Percentiles rank a stretch among this genome's conserved stretches.
Evolutionary conservation across 2,888 invertebrate genomes (phyloP).

Genomic region (Spodoptera exigua): DNA sequence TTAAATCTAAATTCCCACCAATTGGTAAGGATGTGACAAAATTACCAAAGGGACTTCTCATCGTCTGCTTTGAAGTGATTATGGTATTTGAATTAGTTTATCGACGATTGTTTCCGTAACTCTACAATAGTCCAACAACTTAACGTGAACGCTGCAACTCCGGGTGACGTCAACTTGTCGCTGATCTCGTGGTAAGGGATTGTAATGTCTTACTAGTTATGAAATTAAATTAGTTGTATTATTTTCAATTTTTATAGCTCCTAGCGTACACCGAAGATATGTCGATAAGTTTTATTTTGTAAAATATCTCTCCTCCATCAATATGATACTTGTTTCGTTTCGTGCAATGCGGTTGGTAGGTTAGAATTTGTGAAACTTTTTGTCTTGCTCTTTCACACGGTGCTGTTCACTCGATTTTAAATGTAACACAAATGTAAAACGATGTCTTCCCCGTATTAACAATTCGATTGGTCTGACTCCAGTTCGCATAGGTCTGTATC

Average conservation of each 20-base stretch:
- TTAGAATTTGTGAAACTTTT: slow-evolving; percentile 61
- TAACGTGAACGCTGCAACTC: slow-evolving; percentile 65
- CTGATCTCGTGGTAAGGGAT: slow-evolving; percentile 90
- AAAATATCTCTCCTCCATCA: slow-evolving; percentile 88
- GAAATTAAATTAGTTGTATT: slow-evolving; percentile 89
- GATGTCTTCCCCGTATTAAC: slow-evolving; percentile 83
- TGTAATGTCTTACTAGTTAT: slow-evolving; percentile 88
- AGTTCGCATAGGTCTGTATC: slow-evolving; percentile 50
- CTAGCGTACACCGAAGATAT: slow-evolving; percentile 90
- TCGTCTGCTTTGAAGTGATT: slow-evolving; percentile 60
- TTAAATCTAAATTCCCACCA: slow-evolving; percentile 85
- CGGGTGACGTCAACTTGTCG: slow-evolving; percentile 83
- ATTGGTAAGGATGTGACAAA: slow-evolving; percentile 79
- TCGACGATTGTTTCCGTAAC: slow-evolving; percentile 46
- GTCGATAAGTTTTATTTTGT: slow-evolving; percentile 89
- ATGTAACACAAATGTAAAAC: slow-evolving; percentile 66
- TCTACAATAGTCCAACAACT: slow-evolving; percentile 31
- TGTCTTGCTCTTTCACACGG: slow-evolving; percentile 68
- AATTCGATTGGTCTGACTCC: slow-evolving; percentile 69
- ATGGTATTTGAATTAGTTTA: slow-evolving; percentile 45
- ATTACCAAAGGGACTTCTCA: slow-evolving; percentile 79
- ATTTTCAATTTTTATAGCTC: slow-evolving; percentile 89
- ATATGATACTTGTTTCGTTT: slow-evolving; percentile 80
- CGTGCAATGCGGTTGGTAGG: slow-evolving; percentile 70
- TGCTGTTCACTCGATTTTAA: slow-evolving; percentile 68